Percentiles rank a stretch among this genome's conserved stretches.
Evolutionary conservation across 2,888 invertebrate species (phyloP).

Genomic region (Synanthedon tipuliformis): DNA sequence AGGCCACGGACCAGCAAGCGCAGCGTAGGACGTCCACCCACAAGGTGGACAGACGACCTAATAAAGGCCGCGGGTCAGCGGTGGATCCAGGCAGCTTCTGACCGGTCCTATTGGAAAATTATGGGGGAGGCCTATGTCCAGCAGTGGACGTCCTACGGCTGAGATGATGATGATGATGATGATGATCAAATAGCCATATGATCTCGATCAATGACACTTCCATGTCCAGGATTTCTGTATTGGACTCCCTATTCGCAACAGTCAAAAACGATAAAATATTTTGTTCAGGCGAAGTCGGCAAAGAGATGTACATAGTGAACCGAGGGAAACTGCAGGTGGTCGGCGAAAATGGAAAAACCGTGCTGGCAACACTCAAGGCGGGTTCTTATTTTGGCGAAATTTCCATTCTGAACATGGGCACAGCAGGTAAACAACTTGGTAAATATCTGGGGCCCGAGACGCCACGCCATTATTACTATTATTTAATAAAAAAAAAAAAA

Average conservation of each 20-base stretch:
- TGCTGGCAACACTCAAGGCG: slow-evolving; percentile 96
- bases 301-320: slow-evolving; percentile 99
- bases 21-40: too few relatives aligned
- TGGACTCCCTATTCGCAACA: neutral
- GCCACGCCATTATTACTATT: slow-evolving; percentile 68
- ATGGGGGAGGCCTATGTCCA: too few relatives aligned
- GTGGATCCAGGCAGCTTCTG: too few relatives aligned
- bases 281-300: slow-evolving; percentile 94
- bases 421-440: slow-evolving; percentile 98
- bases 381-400: slow-evolving; percentile 99
- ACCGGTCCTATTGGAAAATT: too few relatives aligned
- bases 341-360: slow-evolving; percentile 94
- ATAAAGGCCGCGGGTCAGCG: too few relatives aligned
- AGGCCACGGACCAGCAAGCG: too few relatives aligned
- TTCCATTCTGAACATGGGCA: slow-evolving; percentile 99
- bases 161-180: too few relatives aligned
- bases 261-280: slow-evolving; percentile 4
- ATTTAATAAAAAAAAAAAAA: slow-evolving; percentile 24
- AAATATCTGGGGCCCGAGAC: slow-evolving; percentile 81
- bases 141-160: too few relatives aligned
- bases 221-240: too few relatives aligned
- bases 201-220: neutral
- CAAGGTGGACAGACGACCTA: too few relatives aligned
- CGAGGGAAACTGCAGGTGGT: slow-evolving; percentile 95
- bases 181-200: neutral